Base-by-base conservation (phyloP, 2,888 invertebrate species). In the Cartodere bifasciata region DNA sequence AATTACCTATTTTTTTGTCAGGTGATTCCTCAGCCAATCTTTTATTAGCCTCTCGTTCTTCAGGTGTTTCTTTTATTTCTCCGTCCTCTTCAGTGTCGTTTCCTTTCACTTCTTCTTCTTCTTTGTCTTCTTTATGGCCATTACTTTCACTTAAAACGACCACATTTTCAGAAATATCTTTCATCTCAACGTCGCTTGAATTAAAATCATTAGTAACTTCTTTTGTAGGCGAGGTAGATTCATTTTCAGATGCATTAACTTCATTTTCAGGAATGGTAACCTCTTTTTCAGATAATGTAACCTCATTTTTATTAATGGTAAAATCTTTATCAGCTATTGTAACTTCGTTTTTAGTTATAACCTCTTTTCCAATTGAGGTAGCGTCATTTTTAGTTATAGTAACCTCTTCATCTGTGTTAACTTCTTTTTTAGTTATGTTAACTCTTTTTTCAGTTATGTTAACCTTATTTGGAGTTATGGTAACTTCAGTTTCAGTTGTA, bases 191-290 rank as follows among this genome's bases (percentile, higher is more conserved):
- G 10, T 11, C 20, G 12, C 14, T 28, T 16, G 27, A 26, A 29
- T 27, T 16, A 13, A 12, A 21, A 12, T 22, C 26, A 28, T 21
- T 27, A 26, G 15, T 28, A 16, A 22, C 22, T 32, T 21, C 17
- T 12, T 25, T 26, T 33, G 27, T 26, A 15, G 11, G 16, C 23
- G 16, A 12, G 21, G 3, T 27, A 29, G 36, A 31, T 33, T 29
- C 36, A 37, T 42, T 41, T 32, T 39, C 39, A 28, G 35, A 38
- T 31, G 38, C 32, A 28, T 23, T 38, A 33, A 33, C 37, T 27
- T 24, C 23, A 21, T 17, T 23, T 15, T 41, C 25, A 16, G n/a
- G 10, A 23, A 5, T 9, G 9, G 6, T 11, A 7, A 23, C 11
- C 24, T 10, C 14, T 23, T 17, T 34, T 9, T 26, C 23, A 13